These are phyloP conservation scores for Ophion obscuratus DNA, from an alignment of 2,888 invertebrate genomes.

Conservation along the genomic window DNA sequence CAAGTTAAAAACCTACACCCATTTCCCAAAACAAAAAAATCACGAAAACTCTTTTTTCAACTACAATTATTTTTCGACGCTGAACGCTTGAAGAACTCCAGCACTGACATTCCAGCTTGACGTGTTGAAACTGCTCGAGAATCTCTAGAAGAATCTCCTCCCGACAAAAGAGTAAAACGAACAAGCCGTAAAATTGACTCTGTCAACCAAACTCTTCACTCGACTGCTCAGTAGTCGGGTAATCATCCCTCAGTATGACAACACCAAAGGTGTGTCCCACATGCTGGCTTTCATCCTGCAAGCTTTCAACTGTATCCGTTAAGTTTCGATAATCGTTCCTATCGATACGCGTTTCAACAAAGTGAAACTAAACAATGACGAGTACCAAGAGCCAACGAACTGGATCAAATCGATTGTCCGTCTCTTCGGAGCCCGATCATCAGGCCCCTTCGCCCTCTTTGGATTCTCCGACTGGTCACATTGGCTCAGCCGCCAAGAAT, in stretches of 20 bases:
- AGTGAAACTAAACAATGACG: slow-evolving; percentile 26
- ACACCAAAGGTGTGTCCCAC: slow-evolving; percentile 36
- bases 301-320: not conserved
- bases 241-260: slow-evolving; percentile 36
- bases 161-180: too few relatives aligned
- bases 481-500: slow-evolving; percentile 30
- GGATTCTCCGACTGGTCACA: slow-evolving; percentile 9
- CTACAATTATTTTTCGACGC: too few relatives aligned
- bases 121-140: not conserved
- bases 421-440: not conserved
- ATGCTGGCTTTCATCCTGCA: not conserved
- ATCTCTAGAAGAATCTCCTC: not conserved
- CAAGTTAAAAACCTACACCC: too few relatives aligned
- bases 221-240: not conserved
- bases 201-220: not conserved
- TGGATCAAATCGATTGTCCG: slow-evolving; percentile 50
- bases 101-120: too few relatives aligned
- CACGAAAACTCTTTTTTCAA: too few relatives aligned
- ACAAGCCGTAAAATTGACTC: too few relatives aligned
- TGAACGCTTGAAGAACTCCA: too few relatives aligned
- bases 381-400: not conserved
- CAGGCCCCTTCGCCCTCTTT: not conserved
- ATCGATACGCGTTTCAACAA: not conserved
- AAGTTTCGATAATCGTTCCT: slow-evolving; percentile 12
- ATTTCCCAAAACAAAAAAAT: too few relatives aligned